A percentile compares a stretch with the other conserved stretches of the same genome.
Conservation (phyloP, 64 coral and sea anemone species). For the Actinia equina region DNA sequence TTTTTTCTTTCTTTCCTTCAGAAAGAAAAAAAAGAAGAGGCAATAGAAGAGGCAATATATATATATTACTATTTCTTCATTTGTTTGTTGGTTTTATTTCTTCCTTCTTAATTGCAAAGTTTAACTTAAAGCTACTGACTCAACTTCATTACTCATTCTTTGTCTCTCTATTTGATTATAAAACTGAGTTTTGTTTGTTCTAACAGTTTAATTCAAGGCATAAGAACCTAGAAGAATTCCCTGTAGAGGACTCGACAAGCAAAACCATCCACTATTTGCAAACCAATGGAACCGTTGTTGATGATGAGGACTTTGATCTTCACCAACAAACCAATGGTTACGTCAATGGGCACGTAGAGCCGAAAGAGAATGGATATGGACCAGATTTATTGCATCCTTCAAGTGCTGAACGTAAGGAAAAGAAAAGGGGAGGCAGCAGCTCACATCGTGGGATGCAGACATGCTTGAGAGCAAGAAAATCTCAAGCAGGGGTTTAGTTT, state of each 20-base stretch:
- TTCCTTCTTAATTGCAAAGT: background rate
- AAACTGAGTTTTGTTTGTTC: background rate
- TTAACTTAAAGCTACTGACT: too few relatives aligned
- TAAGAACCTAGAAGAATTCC: slow-evolving; percentile 39
- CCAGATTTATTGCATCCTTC: background rate
- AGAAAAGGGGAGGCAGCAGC: background rate
- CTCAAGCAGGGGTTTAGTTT: slow-evolving; percentile 47
- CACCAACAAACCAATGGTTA: slow-evolving; percentile 15
- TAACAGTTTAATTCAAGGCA: slow-evolving; percentile 5
- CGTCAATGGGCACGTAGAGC: background rate
- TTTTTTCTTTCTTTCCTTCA: too few relatives aligned
- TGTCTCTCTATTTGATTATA: too few relatives aligned
- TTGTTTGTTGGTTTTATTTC: background rate
- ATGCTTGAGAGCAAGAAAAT: slow-evolving; percentile 44
- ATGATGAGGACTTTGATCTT: background rate
- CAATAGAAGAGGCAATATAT: too few relatives aligned
- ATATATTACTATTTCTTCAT: background rate
- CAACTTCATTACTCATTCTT: too few relatives aligned
- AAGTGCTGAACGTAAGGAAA: background rate
- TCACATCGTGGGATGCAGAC: background rate
- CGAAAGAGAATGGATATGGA: slow-evolving; percentile 1
- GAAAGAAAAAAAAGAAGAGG: too few relatives aligned
- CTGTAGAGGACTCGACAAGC: slow-evolving; percentile 48
- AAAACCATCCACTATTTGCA: slow-evolving; percentile 58
- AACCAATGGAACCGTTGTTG: slow-evolving; percentile 40